phyloP scores from a whole-genome alignment of 1,140 invertebrate species.

The Artemia franciscana region DNA sequence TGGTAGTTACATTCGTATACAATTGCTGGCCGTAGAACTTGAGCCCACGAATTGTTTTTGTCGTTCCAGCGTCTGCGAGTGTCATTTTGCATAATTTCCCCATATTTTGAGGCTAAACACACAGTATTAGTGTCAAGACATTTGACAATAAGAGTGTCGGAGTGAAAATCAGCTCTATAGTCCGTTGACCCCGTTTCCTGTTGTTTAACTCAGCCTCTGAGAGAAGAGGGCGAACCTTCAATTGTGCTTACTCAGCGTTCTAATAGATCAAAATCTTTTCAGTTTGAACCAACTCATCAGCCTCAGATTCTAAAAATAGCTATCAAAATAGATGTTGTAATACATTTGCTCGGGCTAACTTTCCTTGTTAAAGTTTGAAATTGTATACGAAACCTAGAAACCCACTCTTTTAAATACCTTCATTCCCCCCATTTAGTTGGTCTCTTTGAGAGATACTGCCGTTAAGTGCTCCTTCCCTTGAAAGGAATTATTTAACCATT shows the following conservation, averaged over 20 bases:
- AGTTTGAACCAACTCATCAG: background rate
- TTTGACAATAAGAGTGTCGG: background rate
- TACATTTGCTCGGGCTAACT: background rate
- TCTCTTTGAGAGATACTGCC: background rate
- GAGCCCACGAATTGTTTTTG: background rate
- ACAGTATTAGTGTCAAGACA: background rate
- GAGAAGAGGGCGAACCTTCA: background rate
- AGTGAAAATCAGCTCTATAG: background rate
- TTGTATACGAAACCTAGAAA: background rate
- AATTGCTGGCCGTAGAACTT: slow-evolving; percentile 7
- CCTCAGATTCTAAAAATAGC: background rate
- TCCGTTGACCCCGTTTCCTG: background rate
- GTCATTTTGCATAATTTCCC: background rate
- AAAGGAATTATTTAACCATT: background rate
- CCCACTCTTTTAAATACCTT: background rate
- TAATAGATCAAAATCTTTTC: background rate
- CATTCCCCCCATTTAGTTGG: background rate
- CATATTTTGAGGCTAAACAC: background rate
- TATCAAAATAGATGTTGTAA: background rate
- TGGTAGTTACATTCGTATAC: slow-evolving; percentile 14
- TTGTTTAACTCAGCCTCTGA: background rate
- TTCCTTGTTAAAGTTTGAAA: background rate
- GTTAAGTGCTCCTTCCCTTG: background rate
- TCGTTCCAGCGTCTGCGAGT: background rate
- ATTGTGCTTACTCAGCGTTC: background rate